Percentiles rank a stretch among this genome's conserved stretches.
phyloP scores from a whole-genome alignment of 2,113 vertebrate genomes.

The Eulemur rufifrons region DNA sequence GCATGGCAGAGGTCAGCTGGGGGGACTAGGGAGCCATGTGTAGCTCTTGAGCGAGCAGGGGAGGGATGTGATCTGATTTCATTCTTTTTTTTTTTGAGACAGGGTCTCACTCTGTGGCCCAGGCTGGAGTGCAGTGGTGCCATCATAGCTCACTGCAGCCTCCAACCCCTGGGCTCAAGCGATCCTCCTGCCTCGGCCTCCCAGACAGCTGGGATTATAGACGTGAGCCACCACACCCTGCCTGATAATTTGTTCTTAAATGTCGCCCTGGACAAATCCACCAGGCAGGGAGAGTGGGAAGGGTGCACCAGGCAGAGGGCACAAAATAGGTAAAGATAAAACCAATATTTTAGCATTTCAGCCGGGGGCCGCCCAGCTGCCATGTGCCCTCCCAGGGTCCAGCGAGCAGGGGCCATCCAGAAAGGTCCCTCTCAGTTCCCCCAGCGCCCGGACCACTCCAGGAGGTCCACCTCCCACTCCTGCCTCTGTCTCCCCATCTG shows the following conservation, averaged over 20 bases:
- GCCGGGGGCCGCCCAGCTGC: rapidly evolving
- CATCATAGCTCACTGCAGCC: background rate
- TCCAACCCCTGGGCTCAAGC: background rate
- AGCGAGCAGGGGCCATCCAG: rapidly evolving
- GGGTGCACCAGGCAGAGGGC: background rate
- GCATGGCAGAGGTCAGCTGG: rapidly evolving
- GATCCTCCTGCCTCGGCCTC: background rate
- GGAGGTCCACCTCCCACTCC: background rate
- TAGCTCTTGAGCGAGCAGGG: background rate
- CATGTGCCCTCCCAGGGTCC: rapidly evolving
- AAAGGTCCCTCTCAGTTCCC: no score
- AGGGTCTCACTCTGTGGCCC: background rate
- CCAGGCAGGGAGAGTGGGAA: background rate
- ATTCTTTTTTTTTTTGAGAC: background rate
- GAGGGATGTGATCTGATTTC: background rate
- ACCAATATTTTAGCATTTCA: background rate
- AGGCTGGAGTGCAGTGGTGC: background rate
- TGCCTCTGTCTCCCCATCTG: background rate
- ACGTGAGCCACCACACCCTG: background rate
- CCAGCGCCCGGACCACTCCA: background rate
- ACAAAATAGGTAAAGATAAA: background rate
- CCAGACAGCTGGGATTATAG: background rate
- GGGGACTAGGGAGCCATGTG: background rate
- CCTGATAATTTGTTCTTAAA: background rate
- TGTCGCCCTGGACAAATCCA: background rate